Evolutionary conservation across 2,113 vertebrate genomes (phyloP).

Genomic region (Oenanthe melanoleuca): DNA sequence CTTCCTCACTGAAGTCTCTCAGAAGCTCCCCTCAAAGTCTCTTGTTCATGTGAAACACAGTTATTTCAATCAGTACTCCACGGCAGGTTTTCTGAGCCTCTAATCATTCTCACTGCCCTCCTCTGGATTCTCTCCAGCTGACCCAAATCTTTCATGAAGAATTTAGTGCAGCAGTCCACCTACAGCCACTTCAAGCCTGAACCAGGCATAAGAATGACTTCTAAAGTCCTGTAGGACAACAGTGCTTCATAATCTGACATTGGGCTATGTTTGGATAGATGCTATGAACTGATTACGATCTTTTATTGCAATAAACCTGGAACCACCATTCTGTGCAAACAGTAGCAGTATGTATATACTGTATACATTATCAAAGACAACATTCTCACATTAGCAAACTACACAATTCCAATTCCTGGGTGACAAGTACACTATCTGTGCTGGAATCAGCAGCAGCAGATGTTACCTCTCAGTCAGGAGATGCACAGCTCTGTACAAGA

Average conservation of each 20-base stretch:
- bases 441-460: neutral
- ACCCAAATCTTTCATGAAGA: slow-evolving; percentile 27
- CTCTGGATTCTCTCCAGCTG: neutral
- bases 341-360: neutral
- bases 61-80: neutral
- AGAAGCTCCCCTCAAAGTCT: neutral
- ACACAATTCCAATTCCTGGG: neutral
- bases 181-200: slow-evolving; percentile 1
- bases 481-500: neutral
- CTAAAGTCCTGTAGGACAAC: neutral
- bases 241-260: neutral
- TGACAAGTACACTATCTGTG: neutral
- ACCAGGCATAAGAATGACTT: neutral
- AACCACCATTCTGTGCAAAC: neutral
- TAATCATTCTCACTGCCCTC: neutral
- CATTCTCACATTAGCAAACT: neutral
- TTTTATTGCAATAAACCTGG: neutral
- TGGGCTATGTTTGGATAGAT: neutral
- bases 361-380: neutral
- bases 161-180: neutral
- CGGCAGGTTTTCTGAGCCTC: neutral
- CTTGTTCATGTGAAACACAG: neutral
- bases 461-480: neutral
- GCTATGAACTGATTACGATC: neutral
- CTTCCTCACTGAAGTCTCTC: neutral